Evolutionary conservation across 2,797 vertebrate species (phyloP).

Genomic region (Octomys mimax): DNA sequence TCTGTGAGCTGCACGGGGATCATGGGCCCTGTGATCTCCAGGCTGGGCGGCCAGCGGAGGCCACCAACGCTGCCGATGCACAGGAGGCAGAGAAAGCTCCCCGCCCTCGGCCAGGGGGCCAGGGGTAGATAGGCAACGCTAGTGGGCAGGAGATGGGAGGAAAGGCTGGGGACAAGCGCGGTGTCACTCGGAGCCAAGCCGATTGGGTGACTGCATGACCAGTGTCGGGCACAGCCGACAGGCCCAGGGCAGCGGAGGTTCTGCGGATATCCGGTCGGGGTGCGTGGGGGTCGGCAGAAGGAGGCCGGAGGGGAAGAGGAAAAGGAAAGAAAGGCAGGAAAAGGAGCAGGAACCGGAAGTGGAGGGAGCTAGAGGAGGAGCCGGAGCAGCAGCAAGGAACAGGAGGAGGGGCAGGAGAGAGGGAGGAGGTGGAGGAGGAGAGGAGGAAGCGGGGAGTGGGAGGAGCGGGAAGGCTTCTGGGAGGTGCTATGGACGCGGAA

Average conservation of each 20-base stretch:
- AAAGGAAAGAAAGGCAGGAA: too few relatives aligned
- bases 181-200: rapidly evolving
- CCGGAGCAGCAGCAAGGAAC: rapidly evolving
- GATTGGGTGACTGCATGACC: rapidly evolving
- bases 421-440: background rate
- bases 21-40: too few relatives aligned
- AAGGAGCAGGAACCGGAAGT: background rate
- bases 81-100: rapidly evolving
- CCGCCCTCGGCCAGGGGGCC: rapidly evolving
- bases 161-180: background rate
- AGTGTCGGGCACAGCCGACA: rapidly evolving
- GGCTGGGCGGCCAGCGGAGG: rapidly evolving
- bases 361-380: background rate
- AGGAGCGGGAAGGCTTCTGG: rapidly evolving
- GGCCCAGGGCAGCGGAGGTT: rapidly evolving
- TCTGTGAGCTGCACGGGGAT: rapidly evolving
- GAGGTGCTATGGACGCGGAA: rapidly evolving
- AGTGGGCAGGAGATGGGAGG: rapidly evolving
- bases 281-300: too few relatives aligned
- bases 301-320: rapidly evolving
- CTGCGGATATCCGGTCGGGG: too few relatives aligned
- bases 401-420: background rate
- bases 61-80: rapidly evolving
- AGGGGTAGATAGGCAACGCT: rapidly evolving
- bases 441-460: background rate